Conservation (phyloP, 92 coral and sea anemone species). For the Nematostella vectensis region DNA sequence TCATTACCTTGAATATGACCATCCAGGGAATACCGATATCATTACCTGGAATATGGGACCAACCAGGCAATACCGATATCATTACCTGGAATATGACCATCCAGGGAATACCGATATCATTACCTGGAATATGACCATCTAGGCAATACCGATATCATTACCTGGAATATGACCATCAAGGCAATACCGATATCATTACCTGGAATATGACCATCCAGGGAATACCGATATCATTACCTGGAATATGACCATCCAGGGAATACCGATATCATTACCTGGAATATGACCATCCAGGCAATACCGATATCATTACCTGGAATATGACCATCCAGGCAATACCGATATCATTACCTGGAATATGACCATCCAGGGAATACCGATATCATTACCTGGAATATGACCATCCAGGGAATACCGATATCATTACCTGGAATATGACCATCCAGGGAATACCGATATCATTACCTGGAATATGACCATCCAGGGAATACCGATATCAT, state of each 20-base stretch:
- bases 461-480: conserved; percentile 96
- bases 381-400: conserved; percentile 96
- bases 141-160: no score
- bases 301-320: conserved; percentile 98
- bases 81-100: conserved; percentile 96
- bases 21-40: conserved; percentile 88
- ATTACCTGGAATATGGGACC: conserved; percentile 83
- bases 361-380: no score
- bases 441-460: no score
- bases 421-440: conserved; percentile 86
- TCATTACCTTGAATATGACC: conserved; percentile 95
- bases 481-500: conserved; percentile 87
- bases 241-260: conserved; percentile 91
- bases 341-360: conserved; percentile 83
- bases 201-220: no score
- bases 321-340: conserved; percentile 90
- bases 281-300: no score
- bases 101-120: conserved; percentile 87
- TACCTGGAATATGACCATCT: conserved; percentile 81
- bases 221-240: no score
- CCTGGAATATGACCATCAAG: conserved; percentile 97
- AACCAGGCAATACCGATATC: no score
- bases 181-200: conserved; percentile 89
- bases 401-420: conserved; percentile 87
- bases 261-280: conserved; percentile 85